phyloP scores from a whole-genome alignment of 2,797 vertebrate species.

The Poecilia gillii region DNA sequence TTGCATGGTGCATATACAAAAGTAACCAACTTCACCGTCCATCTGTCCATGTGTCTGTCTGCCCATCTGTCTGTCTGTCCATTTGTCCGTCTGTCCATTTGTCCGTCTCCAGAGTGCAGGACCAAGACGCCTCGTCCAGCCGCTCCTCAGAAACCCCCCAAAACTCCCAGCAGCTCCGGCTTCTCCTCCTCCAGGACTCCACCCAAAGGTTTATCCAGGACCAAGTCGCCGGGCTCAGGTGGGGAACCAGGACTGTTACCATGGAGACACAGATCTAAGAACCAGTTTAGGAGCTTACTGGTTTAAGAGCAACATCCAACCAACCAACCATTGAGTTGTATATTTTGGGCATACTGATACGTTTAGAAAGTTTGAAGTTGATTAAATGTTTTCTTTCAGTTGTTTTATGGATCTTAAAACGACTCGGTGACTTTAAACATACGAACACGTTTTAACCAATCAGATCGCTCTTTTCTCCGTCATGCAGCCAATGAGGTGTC shows the following conservation, averaged over 20 bases:
- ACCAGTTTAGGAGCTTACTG: too few relatives aligned
- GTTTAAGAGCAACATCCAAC: not conserved
- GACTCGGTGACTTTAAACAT: not conserved
- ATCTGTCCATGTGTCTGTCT: too few relatives aligned
- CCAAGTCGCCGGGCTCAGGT: slow-evolving; percentile 72
- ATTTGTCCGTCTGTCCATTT: not conserved
- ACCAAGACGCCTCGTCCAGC: slow-evolving; percentile 53
- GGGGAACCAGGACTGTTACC: not conserved
- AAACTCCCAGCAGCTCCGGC: slow-evolving; percentile 50
- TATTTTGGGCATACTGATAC: too few relatives aligned
- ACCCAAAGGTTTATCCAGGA: slow-evolving; percentile 56
- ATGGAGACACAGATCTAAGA: not conserved
- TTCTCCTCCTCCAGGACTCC: slow-evolving; percentile 55
- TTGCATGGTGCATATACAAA: not conserved
- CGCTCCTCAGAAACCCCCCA: slow-evolving; percentile 57
- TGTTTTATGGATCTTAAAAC: not conserved
- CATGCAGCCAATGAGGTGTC: slow-evolving; percentile 85
- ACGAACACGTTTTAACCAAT: slow-evolving; percentile 14
- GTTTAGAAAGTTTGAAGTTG: too few relatives aligned
- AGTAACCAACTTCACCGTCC: not conserved
- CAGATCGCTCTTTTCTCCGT: slow-evolving; percentile 10
- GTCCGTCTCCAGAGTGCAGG: slow-evolving; percentile 55
- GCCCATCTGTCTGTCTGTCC: too few relatives aligned
- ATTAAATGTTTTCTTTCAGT: not conserved
- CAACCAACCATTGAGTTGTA: not conserved